phyloP scores from a whole-genome alignment of 2,113 vertebrate genomes.

The Montifringilla adamsi region DNA sequence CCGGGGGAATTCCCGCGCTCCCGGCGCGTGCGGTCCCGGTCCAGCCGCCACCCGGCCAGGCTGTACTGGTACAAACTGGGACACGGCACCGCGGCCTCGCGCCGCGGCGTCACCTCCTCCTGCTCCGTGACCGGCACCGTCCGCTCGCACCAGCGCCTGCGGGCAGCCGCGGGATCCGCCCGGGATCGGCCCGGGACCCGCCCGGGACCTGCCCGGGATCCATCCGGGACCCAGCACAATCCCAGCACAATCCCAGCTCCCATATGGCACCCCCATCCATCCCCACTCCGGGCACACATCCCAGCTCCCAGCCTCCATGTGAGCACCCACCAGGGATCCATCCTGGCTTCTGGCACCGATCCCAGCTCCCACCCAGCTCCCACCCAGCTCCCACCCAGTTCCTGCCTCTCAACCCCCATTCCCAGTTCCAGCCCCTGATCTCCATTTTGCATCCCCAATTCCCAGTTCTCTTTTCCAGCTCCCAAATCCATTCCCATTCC shows the following conservation, averaged over 20 bases:
- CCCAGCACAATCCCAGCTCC: neutral
- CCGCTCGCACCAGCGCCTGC: slow-evolving; percentile 84
- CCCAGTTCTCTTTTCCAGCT: too few relatives aligned
- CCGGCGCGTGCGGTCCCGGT: slow-evolving; percentile 71
- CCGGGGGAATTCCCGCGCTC: neutral
- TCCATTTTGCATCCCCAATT: too few relatives aligned
- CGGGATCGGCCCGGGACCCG: rapidly evolving
- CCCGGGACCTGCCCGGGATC: neutral
- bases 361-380: too few relatives aligned
- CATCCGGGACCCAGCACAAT: neutral
- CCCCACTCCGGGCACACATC: neutral
- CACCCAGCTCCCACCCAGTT: too few relatives aligned
- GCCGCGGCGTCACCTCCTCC: slow-evolving; percentile 73
- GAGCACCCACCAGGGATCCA: neutral
- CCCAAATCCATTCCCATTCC: too few relatives aligned
- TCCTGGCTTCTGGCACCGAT: too few relatives aligned
- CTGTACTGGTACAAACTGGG: slow-evolving; percentile 80
- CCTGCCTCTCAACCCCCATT: too few relatives aligned
- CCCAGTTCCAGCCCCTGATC: too few relatives aligned
- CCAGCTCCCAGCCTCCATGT: neutral
- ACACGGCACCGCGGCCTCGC: slow-evolving; percentile 80
- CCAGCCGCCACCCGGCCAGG: slow-evolving; percentile 81
- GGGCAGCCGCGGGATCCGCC: rapidly evolving
- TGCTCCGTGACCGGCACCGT: slow-evolving; percentile 66
- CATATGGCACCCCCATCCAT: neutral